Evolutionary conservation across 2,888 invertebrate genomes (phyloP), one percentile per base, ranked within the genome.

Genomic region (Drosophila maculinotata): DNA sequence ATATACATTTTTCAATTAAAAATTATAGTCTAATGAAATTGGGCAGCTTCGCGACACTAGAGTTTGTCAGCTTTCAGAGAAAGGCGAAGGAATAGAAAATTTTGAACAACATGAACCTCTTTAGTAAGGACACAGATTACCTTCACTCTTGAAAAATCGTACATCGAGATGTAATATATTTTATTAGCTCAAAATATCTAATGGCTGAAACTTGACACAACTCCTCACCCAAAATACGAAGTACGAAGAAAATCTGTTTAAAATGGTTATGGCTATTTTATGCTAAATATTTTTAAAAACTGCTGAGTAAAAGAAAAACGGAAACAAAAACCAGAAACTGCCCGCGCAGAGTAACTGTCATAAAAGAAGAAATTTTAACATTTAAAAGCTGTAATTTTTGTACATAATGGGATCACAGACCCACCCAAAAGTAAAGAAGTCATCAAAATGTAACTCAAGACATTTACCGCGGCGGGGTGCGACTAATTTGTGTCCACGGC

Each of bases 371-470:
- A 65, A 70, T 74, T 66, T 66, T 47, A 69, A 70, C 81, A 82
- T 82, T 87, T 87, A 76, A 82, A 86, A 87, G 77, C 70, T 81
- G 72, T 68, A 74, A 30, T 71, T 70, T 60, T 65, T 65, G 30
- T 58, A 49, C 70, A 69, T 77, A 76, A 87, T 83, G 78, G 76
- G 65, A 79, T 69, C 66, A 68, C 17, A 39, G 64, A 64, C 77
- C 48, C 72, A 58, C 58, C 76, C 63, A 59, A 64, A 86, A 62
- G 75, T 68, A 75, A 81, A 87, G 76, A 82, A 87, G 82, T 84
- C 82, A 82, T 82, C 81, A 82, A 82, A 82, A 78, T 87, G 87
- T 82, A 84, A 82, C 87, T 82, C 72, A 82, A 82, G 87, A 86
- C 73, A 68, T 72, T 76, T 47, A 26, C 58, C 60, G 58, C 66